Base-by-base conservation (phyloP, 1,140 invertebrate genomes). In the Atta colombica region DNA sequence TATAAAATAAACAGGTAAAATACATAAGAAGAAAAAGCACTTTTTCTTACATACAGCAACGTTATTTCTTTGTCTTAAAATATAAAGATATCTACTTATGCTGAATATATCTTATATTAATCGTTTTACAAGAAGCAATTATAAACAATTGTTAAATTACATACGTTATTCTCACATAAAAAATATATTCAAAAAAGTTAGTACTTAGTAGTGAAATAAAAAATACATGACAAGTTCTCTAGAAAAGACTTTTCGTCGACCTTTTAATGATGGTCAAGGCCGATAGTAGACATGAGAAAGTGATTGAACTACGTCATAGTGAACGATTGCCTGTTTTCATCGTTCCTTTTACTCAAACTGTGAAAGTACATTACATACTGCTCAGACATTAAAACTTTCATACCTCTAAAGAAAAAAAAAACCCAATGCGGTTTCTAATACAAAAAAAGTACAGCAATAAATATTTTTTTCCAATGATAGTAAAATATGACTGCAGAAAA, bases 221-320 rank as follows among this genome's bases (percentile, higher is more conserved):
- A 90, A 88, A 87, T 90, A 68, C 31, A 90, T 16, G 12, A 51
- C 12, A 63, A 87, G 69, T 78, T 35, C 53, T 31, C 16, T 51
- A 78, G 80, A 51, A 74, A 60, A 85, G 80, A 90, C 86, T 72
- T 90, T 75, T 58, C 66, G 39, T 58, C 88, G 87, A 77, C 87
- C 87, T 90, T 91, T 91, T 78, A 84, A 87, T 88, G 74, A 91
- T 85, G 87, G 87, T 91, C 90, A 91, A 91, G 90, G 90, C 39
- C 51, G 63, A 55, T 65, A 6, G 77, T 78, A 86, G 90, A 90
- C 87, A 80, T 77, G 78, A 91, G 87, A 88, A 90, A 90, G 75
- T 90, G 87, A 91, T 88, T 84, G 87, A 90, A 81, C 66, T 87
- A 68, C 78, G 39, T 81, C 71, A 74, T 4, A 21, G 69, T 39